phyloP scores from a whole-genome alignment of 2,888 invertebrate genomes.

The Empis stercorea region DNA sequence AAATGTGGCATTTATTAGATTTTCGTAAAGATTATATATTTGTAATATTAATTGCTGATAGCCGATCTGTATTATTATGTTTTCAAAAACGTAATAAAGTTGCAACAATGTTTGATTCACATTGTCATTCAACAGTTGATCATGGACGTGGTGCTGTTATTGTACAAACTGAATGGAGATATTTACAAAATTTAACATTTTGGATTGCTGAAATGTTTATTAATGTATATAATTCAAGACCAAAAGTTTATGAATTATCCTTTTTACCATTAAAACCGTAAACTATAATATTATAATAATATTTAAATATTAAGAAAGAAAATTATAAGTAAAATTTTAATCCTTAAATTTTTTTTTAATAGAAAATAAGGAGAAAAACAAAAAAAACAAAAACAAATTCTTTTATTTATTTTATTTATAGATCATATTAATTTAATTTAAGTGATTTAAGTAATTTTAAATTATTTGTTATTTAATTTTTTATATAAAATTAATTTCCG shows the following conservation, averaged over 20 bases:
- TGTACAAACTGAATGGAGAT: constrained; percentile 8
- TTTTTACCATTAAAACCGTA: constrained; percentile 6
- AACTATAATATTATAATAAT: too few species aligned
- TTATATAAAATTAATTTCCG: too few species aligned
- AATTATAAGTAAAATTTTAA: not conserved
- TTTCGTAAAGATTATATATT: constrained; percentile 9
- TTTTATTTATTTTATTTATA: too few species aligned
- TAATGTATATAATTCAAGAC: constrained; percentile 8
- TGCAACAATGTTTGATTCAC: constrained; percentile 11
- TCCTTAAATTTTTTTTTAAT: not conserved
- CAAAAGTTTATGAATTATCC: constrained; percentile 11
- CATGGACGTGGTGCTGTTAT: constrained; percentile 8
- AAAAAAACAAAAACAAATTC: not conserved
- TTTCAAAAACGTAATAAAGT: constrained; percentile 6
- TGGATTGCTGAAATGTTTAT: constrained; percentile 11
- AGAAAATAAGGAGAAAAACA: not conserved
- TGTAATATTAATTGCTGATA: constrained; percentile 11
- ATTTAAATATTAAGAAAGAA: too few species aligned
- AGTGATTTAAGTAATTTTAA: too few species aligned
- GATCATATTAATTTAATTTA: too few species aligned
- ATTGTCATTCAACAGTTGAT: constrained; percentile 5
- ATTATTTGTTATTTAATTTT: too few species aligned
- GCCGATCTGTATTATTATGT: constrained; percentile 9
- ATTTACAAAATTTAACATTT: constrained; percentile 6
- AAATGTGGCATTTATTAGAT: constrained; percentile 10